phyloP scores from a whole-genome alignment of 2,888 invertebrate species.

The Meiosimyza decipiens region DNA sequence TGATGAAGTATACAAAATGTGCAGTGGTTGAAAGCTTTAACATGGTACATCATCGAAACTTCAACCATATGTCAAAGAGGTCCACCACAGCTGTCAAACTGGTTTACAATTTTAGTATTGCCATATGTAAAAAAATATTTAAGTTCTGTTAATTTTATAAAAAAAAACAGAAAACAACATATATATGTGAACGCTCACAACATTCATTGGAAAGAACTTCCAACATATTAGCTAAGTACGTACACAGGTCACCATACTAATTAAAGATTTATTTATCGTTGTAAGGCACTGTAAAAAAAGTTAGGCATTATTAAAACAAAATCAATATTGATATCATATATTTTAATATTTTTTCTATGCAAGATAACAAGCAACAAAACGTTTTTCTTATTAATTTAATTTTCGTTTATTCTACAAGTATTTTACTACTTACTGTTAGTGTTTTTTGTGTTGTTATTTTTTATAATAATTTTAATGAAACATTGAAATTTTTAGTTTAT shows the following conservation, averaged over 20 bases:
- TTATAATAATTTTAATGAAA: constrained; percentile 11
- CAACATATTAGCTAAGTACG: too few species aligned
- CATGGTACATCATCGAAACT: background rate
- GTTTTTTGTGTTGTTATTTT: constrained; percentile 6
- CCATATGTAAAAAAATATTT: too few species aligned
- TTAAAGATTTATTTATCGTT: too few species aligned
- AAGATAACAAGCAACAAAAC: constrained; percentile 25
- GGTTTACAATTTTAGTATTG: too few species aligned
- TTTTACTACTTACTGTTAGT: constrained; percentile 31
- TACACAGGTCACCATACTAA: too few species aligned
- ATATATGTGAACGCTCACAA: too few species aligned
- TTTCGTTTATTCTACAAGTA: constrained; percentile 20
- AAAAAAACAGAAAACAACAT: too few species aligned
- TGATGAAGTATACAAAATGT: constrained; percentile 1
- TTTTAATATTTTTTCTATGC: constrained; percentile 14
- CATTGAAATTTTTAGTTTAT: constrained; percentile 2
- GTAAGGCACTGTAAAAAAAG: background rate
- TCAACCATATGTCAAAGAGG: too few species aligned
- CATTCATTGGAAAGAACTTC: too few species aligned
- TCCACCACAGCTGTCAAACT: too few species aligned
- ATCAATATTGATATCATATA: background rate
- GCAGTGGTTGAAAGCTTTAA: background rate
- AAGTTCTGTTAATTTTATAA: too few species aligned
- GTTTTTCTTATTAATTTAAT: constrained; percentile 1
- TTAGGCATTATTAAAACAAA: background rate